These are phyloP conservation scores for Triplophysa rosa DNA, from an alignment of 2,113 vertebrate species.

Conservation along the genomic window DNA sequence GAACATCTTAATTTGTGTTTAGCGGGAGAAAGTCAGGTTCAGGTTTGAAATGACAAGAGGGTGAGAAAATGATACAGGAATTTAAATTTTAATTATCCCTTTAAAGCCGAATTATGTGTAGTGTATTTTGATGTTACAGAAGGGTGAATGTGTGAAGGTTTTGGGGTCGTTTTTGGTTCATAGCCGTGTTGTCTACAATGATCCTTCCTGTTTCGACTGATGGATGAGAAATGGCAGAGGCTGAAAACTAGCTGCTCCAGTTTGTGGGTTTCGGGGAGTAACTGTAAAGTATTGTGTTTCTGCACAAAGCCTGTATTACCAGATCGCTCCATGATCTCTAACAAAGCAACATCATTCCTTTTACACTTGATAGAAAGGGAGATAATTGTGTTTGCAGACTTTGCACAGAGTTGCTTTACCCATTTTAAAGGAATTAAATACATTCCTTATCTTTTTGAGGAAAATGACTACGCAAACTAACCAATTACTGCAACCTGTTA, in stretches of 20 bases:
- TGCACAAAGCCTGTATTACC: constrained; percentile 51
- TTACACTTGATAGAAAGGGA: constrained; percentile 21
- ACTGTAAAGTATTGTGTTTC: constrained; percentile 50
- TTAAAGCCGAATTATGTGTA: no score
- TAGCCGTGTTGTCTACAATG: background rate
- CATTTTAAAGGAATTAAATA: background rate
- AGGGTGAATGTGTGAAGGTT: background rate
- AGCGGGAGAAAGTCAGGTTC: no score
- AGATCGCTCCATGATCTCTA: constrained; percentile 20
- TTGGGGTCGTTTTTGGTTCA: background rate
- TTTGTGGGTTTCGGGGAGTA: constrained; percentile 57
- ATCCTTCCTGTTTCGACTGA: constrained; percentile 29
- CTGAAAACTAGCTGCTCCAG: constrained; percentile 52
- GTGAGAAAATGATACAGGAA: no score
- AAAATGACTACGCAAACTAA: background rate
- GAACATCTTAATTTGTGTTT: no score
- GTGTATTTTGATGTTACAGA: background rate
- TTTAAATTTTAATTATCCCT: no score
- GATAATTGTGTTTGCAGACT: constrained; percentile 7
- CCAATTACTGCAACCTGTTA: background rate
- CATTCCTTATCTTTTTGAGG: background rate
- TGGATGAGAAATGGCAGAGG: constrained; percentile 23
- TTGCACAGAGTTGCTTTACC: background rate
- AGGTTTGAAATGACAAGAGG: no score
- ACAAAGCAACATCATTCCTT: constrained; percentile 8